Conservation (phyloP, 2,888 invertebrate species). For the Trachelus troglodyta region DNA sequence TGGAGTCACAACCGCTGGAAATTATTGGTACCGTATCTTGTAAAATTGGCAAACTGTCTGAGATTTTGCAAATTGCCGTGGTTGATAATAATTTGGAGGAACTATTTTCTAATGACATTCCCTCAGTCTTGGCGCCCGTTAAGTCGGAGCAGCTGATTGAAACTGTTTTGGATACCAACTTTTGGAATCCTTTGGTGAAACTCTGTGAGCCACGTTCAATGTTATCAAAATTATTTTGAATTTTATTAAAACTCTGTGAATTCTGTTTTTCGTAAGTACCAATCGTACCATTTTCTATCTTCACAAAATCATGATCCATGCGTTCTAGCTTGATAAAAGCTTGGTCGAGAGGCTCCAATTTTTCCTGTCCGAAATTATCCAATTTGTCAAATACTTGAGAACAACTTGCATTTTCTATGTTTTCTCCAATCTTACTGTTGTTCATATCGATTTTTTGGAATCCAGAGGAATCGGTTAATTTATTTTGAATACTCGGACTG, state of each 20-base stretch:
- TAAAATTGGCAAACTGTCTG: slow-evolving; percentile 45
- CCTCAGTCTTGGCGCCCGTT: slow-evolving; percentile 32
- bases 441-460: slow-evolving; percentile 57
- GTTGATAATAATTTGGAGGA: slow-evolving; percentile 24
- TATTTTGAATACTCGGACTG: slow-evolving; percentile 56
- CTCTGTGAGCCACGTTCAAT: slow-evolving; percentile 35
- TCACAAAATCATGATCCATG: slow-evolving; percentile 47
- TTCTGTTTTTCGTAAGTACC: slow-evolving; percentile 42
- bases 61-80: slow-evolving; percentile 39
- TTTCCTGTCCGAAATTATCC: slow-evolving; percentile 42
- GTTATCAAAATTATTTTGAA: slow-evolving; percentile 32
- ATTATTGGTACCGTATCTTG: slow-evolving; percentile 55
- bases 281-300: slow-evolving; percentile 43
- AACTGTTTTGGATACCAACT: slow-evolving; percentile 47
- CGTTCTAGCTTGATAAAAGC: slow-evolving; percentile 57
- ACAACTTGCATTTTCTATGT: slow-evolving; percentile 36
- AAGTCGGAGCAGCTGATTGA: slow-evolving; percentile 29
- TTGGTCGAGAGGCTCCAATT: slow-evolving; percentile 44
- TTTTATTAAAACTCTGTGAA: slow-evolving; percentile 33
- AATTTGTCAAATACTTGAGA: slow-evolving; percentile 44
- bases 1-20: slow-evolving; percentile 47
- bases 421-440: slow-evolving; percentile 37
- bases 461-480: slow-evolving; percentile 56
- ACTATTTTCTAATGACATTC: slow-evolving; percentile 14
- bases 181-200: slow-evolving; percentile 51